These are phyloP conservation scores for Stenchaetothrips biformis DNA, from an alignment of 2,888 invertebrate genomes.

Conservation along the genomic window DNA sequence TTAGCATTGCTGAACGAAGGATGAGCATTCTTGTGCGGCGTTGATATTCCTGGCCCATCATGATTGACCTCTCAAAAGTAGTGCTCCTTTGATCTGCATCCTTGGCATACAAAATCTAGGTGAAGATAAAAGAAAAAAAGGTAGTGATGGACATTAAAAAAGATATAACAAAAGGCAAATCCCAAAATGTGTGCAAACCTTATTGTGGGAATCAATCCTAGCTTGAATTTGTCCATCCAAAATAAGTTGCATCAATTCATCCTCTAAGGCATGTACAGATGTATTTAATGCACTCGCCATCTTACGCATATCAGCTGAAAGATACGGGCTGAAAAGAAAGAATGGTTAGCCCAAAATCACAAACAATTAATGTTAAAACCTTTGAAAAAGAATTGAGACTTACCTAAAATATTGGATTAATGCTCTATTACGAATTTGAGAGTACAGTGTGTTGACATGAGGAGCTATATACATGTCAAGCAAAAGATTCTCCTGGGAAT, in stretches of 20 bases:
- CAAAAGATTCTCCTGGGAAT: constrained; percentile 74
- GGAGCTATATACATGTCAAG: constrained; percentile 97
- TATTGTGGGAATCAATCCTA: constrained; percentile 95
- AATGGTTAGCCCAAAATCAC: constrained; percentile 18
- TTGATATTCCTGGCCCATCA: constrained; percentile 89
- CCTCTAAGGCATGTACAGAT: constrained; percentile 83
- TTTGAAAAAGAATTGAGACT: constrained; percentile 30
- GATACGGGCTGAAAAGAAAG: constrained; percentile 71
- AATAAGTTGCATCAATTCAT: constrained; percentile 94
- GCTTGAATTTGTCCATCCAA: constrained; percentile 95
- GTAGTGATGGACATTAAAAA: not conserved
- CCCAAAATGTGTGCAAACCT: constrained; percentile 49
- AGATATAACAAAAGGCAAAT: constrained; percentile 16
- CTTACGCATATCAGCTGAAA: constrained; percentile 91
- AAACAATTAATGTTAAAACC: not conserved
- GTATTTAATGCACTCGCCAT: constrained; percentile 97
- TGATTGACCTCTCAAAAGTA: constrained; percentile 87
- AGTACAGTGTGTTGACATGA: constrained; percentile 85
- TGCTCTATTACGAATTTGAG: constrained; percentile 92
- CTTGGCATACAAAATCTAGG: constrained; percentile 84
- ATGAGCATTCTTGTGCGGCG: constrained; percentile 86
- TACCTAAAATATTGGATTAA: constrained; percentile 85
- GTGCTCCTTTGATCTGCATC: constrained; percentile 93
- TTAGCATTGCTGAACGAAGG: constrained; percentile 86
- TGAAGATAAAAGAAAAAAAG: constrained; percentile 27